phyloP scores from a whole-genome alignment of 2,797 vertebrate genomes.

The Pitangus sulphuratus region DNA sequence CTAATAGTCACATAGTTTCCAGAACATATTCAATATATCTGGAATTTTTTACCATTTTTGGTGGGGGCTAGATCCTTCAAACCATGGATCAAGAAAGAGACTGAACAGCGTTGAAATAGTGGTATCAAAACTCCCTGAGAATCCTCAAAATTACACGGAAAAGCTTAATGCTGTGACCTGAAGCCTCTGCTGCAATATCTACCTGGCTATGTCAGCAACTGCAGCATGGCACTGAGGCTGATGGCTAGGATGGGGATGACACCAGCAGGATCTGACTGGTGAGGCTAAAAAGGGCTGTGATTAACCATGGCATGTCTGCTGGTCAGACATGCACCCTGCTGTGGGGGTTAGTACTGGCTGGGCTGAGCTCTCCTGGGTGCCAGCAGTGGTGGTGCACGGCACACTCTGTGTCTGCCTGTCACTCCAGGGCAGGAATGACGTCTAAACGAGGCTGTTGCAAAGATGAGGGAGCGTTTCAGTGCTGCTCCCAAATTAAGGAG shows the following conservation, averaged over 20 bases:
- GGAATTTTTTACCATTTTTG: not conserved
- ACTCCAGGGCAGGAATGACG: too few species aligned
- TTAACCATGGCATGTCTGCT: not conserved
- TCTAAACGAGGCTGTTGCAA: not conserved
- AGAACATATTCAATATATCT: not conserved
- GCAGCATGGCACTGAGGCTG: not conserved
- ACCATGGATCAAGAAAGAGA: not conserved
- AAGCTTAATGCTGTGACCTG: not conserved
- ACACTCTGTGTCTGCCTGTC: fast-evolving
- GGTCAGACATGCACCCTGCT: not conserved
- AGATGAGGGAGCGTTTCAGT: not conserved
- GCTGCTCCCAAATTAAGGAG: not conserved
- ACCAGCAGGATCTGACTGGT: not conserved
- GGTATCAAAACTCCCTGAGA: not conserved
- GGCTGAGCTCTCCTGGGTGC: not conserved
- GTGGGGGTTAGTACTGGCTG: not conserved
- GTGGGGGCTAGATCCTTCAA: not conserved
- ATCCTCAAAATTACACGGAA: not conserved
- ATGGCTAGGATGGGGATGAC: not conserved
- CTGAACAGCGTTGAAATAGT: not conserved
- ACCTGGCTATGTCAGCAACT: not conserved
- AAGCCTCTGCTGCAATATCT: not conserved
- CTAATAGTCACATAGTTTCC: not conserved
- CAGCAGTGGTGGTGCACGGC: not conserved
- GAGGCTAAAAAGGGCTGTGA: not conserved